Conservation (phyloP, 2,113 vertebrate species). For the Setophaga coronata region DNA sequence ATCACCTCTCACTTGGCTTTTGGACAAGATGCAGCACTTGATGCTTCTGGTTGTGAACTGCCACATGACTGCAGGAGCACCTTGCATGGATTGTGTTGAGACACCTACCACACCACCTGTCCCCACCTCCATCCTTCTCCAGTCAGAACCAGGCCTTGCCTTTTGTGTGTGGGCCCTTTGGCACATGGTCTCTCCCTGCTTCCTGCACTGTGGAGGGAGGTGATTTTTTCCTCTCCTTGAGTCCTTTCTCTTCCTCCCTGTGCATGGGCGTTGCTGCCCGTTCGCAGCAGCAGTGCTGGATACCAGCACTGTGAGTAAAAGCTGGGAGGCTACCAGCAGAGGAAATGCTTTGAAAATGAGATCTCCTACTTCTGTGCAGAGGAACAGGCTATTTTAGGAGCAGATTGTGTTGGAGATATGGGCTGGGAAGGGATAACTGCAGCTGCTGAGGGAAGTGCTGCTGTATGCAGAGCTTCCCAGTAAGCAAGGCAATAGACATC, state of each 20-base stretch:
- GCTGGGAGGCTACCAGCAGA: constrained; percentile 28
- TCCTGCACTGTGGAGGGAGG: accelerated
- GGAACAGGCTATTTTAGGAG: constrained; percentile 49
- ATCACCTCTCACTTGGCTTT: background rate
- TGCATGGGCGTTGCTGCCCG: background rate
- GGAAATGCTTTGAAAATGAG: constrained; percentile 66
- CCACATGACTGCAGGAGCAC: background rate
- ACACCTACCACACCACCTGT: background rate
- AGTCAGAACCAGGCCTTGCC: background rate
- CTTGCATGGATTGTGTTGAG: accelerated
- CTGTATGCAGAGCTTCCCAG: background rate
- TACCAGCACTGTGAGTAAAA: constrained; percentile 13
- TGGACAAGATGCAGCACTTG: background rate
- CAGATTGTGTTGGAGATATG: constrained; percentile 9
- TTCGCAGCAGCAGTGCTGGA: background rate
- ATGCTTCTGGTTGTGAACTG: background rate
- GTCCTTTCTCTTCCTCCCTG: background rate
- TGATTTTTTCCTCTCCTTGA: background rate
- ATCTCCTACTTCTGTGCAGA: constrained; percentile 29
- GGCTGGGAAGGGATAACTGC: background rate
- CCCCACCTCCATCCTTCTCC: background rate
- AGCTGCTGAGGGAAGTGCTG: constrained; percentile 24
- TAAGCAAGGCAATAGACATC: background rate
- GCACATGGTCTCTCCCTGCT: accelerated
- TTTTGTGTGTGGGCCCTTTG: background rate